These are phyloP conservation scores for Pagetopsis macropterus DNA, from an alignment of 2,797 vertebrate species.

Conservation along the genomic window DNA sequence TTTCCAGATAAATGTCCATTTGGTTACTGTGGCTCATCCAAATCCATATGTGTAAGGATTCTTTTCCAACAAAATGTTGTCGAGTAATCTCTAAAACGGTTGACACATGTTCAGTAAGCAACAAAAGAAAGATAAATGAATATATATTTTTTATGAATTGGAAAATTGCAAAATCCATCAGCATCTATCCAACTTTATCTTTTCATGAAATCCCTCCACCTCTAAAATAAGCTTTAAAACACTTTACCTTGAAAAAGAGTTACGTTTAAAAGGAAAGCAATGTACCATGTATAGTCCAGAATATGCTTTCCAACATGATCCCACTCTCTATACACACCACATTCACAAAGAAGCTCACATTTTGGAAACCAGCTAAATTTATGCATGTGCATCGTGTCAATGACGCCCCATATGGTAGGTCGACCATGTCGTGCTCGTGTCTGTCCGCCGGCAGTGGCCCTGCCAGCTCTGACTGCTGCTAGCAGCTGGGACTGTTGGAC, in stretches of 20 bases:
- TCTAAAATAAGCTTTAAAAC: background rate
- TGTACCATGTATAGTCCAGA: background rate
- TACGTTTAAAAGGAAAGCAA: too few relatives aligned
- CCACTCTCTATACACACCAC: background rate
- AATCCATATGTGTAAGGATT: too few relatives aligned
- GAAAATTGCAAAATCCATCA: too few relatives aligned
- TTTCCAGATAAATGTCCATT: background rate
- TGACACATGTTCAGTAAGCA: too few relatives aligned
- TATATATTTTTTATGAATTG: too few relatives aligned
- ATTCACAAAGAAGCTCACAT: background rate
- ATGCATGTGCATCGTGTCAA: conserved; percentile 16
- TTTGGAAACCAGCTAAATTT: background rate
- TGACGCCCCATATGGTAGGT: conserved; percentile 61
- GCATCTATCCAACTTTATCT: too few relatives aligned
- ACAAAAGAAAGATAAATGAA: background rate
- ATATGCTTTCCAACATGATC: background rate
- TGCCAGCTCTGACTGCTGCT: conserved; percentile 42
- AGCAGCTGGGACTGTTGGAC: conserved; percentile 56
- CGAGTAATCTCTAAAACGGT: too few relatives aligned
- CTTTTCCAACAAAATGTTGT: background rate
- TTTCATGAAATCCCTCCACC: too few relatives aligned
- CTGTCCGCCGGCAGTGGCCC: conserved; percentile 41
- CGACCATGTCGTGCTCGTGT: conserved; percentile 44
- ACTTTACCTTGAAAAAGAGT: too few relatives aligned
- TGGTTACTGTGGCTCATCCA: background rate